phyloP scores from a whole-genome alignment of 2,888 invertebrate genomes.

The Cryptocephalus moraei region DNA sequence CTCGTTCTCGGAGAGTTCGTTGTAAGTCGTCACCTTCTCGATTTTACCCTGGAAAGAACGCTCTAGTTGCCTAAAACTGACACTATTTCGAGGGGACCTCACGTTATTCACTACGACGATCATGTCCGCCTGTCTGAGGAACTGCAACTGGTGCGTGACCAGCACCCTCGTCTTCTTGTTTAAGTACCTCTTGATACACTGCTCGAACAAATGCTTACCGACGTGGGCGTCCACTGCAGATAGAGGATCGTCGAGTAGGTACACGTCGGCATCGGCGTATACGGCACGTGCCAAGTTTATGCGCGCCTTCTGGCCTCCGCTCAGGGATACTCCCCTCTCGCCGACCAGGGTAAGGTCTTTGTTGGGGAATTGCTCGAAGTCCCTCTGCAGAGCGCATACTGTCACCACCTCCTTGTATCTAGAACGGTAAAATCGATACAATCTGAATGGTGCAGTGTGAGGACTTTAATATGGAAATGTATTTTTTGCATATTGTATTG shows the following conservation, averaged over 20 bases:
- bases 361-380: conserved; percentile 59
- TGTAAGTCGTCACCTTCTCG: conserved; percentile 47
- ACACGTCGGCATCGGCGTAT: conserved; percentile 54
- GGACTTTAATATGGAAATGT: too few species aligned
- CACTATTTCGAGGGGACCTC: neutral
- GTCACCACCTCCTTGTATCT: conserved; percentile 37
- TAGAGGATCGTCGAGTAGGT: conserved; percentile 69
- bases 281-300: conserved; percentile 53
- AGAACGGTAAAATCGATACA: neutral
- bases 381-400: conserved; percentile 53
- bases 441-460: too few species aligned
- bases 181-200: conserved; percentile 53
- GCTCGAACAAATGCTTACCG: conserved; percentile 62
- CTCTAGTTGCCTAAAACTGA: neutral
- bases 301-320: conserved; percentile 34
- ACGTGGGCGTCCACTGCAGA: conserved; percentile 73
- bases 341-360: conserved; percentile 68
- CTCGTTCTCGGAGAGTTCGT: conserved; percentile 45
- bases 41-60: conserved; percentile 45
- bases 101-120: conserved; percentile 44
- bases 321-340: conserved; percentile 66
- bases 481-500: too few species aligned
- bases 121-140: conserved; percentile 44
- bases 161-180: conserved; percentile 51
- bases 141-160: conserved; percentile 64